These are phyloP conservation scores for Tachysurus vachellii DNA, from an alignment of 2,113 vertebrate species.

Conservation along the genomic window DNA sequence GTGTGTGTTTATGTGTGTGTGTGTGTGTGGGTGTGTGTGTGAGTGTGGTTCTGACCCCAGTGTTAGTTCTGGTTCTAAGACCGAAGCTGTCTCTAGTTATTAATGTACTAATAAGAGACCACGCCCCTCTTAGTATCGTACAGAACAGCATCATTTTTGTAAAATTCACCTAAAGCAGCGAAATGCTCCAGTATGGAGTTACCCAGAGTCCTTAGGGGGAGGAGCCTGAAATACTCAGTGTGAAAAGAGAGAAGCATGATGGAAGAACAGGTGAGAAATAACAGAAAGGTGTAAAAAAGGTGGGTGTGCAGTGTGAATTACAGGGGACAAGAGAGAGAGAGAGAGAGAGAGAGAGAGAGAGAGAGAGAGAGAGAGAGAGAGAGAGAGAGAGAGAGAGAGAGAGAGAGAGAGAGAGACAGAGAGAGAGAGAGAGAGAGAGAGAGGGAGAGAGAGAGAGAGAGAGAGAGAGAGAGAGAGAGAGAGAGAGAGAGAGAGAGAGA, in stretches of 20 bases:
- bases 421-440: too few species aligned
- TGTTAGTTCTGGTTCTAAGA: too few species aligned
- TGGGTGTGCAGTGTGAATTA: not conserved
- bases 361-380: conserved; percentile 10
- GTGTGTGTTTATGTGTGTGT: too few species aligned
- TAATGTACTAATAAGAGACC: too few species aligned
- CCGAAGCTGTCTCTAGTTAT: too few species aligned
- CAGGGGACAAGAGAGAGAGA: not conserved
- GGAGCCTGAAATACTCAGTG: not conserved
- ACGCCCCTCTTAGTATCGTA: too few species aligned
- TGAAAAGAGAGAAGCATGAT: conserved; percentile 1
- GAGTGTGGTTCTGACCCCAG: too few species aligned
- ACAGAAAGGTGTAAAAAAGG: conserved; percentile 4
- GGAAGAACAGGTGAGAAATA: not conserved
- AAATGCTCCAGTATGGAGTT: not conserved
- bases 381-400: conserved; percentile 7
- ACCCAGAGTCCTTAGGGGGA: not conserved
- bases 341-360: conserved; percentile 7
- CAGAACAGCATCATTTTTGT: not conserved
- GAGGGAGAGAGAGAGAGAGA: conserved; percentile 3
- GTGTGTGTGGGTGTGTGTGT: too few species aligned
- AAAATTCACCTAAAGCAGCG: not conserved
- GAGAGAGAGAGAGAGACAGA: conserved; percentile 5
- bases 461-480: not conserved
- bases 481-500: too few species aligned